Conservation (phyloP, 1,140 invertebrate species). For the Euschistus heros region DNA sequence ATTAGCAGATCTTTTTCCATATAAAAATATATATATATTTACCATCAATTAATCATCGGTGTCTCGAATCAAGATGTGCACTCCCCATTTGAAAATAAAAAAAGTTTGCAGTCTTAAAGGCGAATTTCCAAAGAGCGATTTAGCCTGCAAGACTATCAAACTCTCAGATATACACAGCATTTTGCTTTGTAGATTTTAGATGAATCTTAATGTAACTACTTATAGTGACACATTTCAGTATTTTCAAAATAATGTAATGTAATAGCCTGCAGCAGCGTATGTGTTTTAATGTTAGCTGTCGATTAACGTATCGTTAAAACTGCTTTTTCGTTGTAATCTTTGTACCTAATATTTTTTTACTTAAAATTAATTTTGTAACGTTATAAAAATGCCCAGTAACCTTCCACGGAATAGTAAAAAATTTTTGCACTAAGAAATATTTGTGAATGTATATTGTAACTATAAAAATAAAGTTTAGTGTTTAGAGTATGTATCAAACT, state of each 20-base stretch:
- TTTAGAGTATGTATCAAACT: no score
- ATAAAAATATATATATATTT: neutral
- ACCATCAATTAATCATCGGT: neutral
- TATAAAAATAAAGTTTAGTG: no score
- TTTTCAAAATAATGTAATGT: conserved; percentile 3
- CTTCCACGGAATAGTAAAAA: neutral
- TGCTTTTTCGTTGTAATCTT: conserved; percentile 1
- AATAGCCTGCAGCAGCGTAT: neutral
- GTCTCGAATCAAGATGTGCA: neutral
- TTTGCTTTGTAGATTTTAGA: conserved; percentile 17
- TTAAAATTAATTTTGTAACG: conserved; percentile 4
- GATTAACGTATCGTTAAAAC: no score
- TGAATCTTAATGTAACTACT: conserved; percentile 15
- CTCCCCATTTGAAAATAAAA: no score
- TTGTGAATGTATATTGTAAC: no score
- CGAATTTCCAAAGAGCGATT: neutral
- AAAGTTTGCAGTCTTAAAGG: no score
- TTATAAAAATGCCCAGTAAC: neutral
- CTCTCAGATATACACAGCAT: conserved; percentile 8
- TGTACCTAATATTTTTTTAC: conserved; percentile 4
- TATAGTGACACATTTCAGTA: conserved; percentile 13
- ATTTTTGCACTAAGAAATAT: no score
- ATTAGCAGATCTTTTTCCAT: neutral
- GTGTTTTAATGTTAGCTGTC: no score
- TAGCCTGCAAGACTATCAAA: neutral